These are phyloP conservation scores for Cylas formicarius DNA, from an alignment of 1,140 invertebrate genomes.

Conservation along the genomic window DNA sequence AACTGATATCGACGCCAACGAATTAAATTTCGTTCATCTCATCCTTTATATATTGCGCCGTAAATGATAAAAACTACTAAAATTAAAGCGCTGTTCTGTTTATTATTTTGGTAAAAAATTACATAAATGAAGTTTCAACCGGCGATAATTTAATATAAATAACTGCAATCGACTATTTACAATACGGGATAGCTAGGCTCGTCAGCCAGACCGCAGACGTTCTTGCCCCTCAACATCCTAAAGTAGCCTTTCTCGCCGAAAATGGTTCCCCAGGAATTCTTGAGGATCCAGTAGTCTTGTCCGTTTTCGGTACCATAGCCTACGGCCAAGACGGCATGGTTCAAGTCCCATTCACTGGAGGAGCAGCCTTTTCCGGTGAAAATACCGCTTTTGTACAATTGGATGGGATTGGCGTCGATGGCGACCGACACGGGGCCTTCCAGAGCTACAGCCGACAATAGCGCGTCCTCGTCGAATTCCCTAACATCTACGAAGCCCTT, in stretches of 20 bases:
- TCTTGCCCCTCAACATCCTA: constrained; percentile 51
- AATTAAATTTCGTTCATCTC: no score
- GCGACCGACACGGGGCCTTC: constrained; percentile 80
- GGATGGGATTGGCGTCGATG: constrained; percentile 70
- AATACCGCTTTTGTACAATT: constrained; percentile 22
- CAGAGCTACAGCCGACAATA: constrained; percentile 69
- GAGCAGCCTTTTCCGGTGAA: constrained; percentile 29
- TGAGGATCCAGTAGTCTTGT: constrained; percentile 28
- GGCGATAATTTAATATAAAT: no score
- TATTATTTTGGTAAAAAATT: no score
- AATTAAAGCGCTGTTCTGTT: no score
- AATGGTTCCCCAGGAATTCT: constrained; percentile 29
- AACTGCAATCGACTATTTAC: no score
- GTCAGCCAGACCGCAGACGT: constrained; percentile 57
- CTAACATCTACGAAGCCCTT: constrained; percentile 28
- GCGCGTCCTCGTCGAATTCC: constrained; percentile 59
- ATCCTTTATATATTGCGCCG: no score
- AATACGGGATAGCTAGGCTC: constrained; percentile 9
- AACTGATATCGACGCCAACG: no score
- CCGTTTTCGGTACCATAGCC: constrained; percentile 27
- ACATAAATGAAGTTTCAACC: no score
- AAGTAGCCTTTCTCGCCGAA: constrained; percentile 52
- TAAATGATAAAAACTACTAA: no score
- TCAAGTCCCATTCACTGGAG: constrained; percentile 15
- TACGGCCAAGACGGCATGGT: constrained; percentile 29